phyloP scores from a whole-genome alignment of 2,888 invertebrate species.

The Phania funesta region DNA sequence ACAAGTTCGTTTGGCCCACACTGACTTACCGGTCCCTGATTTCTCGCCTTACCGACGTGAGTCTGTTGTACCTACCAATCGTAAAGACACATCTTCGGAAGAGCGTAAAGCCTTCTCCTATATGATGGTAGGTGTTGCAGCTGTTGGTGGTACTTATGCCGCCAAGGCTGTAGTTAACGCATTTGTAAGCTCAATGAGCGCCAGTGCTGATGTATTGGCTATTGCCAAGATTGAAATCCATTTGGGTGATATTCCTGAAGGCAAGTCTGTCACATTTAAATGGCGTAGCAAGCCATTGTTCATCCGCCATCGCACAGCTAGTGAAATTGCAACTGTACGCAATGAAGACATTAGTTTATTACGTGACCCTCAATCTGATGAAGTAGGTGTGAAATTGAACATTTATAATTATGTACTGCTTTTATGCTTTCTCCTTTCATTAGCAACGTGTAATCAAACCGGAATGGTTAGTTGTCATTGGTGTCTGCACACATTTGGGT shows the following conservation, averaged over 20 bases:
- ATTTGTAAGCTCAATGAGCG: conserved; percentile 91
- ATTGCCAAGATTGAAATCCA: conserved; percentile 98
- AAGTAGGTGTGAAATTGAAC: no score
- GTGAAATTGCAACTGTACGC: conserved; percentile 90
- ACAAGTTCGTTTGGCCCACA: conserved; percentile 91
- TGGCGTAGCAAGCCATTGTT: conserved; percentile 97
- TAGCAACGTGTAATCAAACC: conserved; percentile 88
- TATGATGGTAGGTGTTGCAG: conserved; percentile 89
- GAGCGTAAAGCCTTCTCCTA: conserved; percentile 91
- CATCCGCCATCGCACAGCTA: conserved; percentile 87
- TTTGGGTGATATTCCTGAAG: conserved; percentile 94
- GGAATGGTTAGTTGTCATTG: conserved; percentile 96
- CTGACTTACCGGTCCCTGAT: conserved; percentile 94
- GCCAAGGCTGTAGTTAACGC: conserved; percentile 92
- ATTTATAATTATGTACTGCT: no score
- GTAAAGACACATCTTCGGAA: conserved; percentile 83
- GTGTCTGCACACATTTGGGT: conserved; percentile 98
- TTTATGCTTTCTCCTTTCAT: conserved; percentile 19
- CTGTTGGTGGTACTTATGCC: conserved; percentile 88
- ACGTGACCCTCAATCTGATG: conserved; percentile 93
- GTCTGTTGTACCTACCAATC: conserved; percentile 84
- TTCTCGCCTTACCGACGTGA: conserved; percentile 91
- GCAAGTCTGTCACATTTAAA: conserved; percentile 96
- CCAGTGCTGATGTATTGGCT: conserved; percentile 96
- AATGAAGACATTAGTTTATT: conserved; percentile 87